A percentile compares a stretch with the other conserved stretches of the same genome.
These are phyloP conservation scores for Eupithecia tripunctaria DNA, from an alignment of 2,888 invertebrate species.

Conservation along the genomic window DNA sequence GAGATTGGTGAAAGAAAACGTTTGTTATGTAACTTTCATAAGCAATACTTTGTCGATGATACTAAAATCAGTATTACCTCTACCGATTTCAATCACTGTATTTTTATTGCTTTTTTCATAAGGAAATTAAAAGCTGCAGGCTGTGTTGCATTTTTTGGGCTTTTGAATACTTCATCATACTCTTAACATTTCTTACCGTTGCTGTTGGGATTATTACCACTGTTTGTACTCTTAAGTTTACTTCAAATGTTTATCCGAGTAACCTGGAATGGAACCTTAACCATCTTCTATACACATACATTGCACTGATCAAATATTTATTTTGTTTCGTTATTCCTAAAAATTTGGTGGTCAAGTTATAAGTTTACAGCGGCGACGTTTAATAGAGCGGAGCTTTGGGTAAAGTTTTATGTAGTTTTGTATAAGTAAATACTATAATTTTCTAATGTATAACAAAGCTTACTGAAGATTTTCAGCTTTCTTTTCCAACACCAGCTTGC, in stretches of 20 bases:
- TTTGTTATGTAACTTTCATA: constrained; percentile 7
- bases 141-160: neutral
- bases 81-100: neutral
- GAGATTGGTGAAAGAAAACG: constrained; percentile 18
- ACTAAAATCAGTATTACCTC: neutral
- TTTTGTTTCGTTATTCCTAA: constrained; percentile 6
- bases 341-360: neutral
- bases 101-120: neutral
- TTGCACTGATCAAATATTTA: constrained; percentile 10
- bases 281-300: neutral
- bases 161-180: neutral
- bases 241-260: constrained; percentile 1
- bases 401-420: too few relatives aligned
- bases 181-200: neutral
- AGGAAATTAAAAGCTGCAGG: neutral
- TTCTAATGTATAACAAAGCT: too few relatives aligned
- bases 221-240: neutral
- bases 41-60: neutral
- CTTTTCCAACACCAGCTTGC: too few relatives aligned
- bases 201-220: neutral
- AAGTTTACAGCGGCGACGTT: neutral
- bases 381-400: too few relatives aligned
- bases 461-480: too few relatives aligned
- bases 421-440: too few relatives aligned
- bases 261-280: neutral